Percentiles rank a stretch among this genome's conserved stretches.
phyloP scores from a whole-genome alignment of 2,797 vertebrate species.

The Thunnus albacares region DNA sequence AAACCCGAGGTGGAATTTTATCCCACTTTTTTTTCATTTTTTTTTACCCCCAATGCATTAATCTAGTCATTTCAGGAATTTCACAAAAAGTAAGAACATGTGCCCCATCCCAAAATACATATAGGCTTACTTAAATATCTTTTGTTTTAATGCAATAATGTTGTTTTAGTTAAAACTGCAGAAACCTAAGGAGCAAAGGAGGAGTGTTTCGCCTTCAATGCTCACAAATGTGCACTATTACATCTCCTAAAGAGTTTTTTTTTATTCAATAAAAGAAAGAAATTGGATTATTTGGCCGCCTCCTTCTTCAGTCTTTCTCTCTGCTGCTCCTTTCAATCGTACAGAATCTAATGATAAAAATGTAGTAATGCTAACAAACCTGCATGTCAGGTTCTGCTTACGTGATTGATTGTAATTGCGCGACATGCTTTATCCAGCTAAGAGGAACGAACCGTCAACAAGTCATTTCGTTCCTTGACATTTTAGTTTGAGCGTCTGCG shows the following conservation, averaged over 20 bases:
- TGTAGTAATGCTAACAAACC: not conserved
- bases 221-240: no score
- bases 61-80: not conserved
- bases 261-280: no score
- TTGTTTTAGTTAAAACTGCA: not conserved
- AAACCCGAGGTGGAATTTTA: conserved; percentile 28
- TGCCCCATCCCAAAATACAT: no score
- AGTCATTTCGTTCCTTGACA: conserved; percentile 22
- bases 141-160: no score
- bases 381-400: not conserved
- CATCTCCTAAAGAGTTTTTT: no score
- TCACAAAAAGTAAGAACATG: no score
- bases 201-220: no score
- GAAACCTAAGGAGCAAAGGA: no score
- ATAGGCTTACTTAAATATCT: no score
- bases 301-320: no score
- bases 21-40: conserved; percentile 12
- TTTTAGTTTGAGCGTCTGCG: conserved; percentile 23
- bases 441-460: conserved; percentile 10
- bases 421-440: conserved; percentile 2
- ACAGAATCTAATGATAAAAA: not conserved
- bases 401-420: not conserved
- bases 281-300: no score
- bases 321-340: no score
- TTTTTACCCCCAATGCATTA: not conserved